Percentiles rank a stretch among this genome's conserved stretches.
phyloP scores from a whole-genome alignment of 2,888 invertebrate genomes.

The Lithophane semibrunnea region DNA sequence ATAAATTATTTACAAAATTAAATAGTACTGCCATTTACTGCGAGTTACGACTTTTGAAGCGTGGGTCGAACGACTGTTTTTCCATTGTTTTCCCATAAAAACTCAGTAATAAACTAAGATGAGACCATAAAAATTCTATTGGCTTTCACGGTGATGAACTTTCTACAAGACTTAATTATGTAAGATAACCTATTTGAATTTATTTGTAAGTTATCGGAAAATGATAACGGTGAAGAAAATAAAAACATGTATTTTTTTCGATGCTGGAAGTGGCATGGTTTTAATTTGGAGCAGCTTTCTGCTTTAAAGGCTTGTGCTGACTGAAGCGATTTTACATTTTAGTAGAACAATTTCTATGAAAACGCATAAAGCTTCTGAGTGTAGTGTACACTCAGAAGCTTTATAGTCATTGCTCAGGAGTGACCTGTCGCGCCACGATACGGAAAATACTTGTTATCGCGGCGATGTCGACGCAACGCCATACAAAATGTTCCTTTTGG shows the following conservation, averaged over 20 bases:
- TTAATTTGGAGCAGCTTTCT: not conserved
- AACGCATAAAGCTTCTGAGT: no score
- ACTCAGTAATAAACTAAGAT: constrained; percentile 42
- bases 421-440: no score
- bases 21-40: constrained; percentile 51
- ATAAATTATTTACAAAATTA: constrained; percentile 62
- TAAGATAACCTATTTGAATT: constrained; percentile 27
- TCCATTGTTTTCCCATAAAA: constrained; percentile 67
- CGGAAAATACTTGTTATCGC: no score
- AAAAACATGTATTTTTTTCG: not conserved
- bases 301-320: no score
- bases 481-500: no score
- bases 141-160: constrained; percentile 54
- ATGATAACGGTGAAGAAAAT: not conserved
- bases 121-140: constrained; percentile 55
- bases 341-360: no score
- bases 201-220: constrained; percentile 12
- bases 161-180: constrained; percentile 51
- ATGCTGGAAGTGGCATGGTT: not conserved
- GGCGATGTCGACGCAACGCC: no score
- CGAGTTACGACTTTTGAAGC: constrained; percentile 45
- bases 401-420: no score
- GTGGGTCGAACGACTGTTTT: constrained; percentile 54
- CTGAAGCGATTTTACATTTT: no score
- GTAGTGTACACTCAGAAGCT: no score